Evolutionary conservation across 1,140 invertebrate species (phyloP), one percentile per base, ranked within the genome.

Genomic region (Myzus persicae): DNA sequence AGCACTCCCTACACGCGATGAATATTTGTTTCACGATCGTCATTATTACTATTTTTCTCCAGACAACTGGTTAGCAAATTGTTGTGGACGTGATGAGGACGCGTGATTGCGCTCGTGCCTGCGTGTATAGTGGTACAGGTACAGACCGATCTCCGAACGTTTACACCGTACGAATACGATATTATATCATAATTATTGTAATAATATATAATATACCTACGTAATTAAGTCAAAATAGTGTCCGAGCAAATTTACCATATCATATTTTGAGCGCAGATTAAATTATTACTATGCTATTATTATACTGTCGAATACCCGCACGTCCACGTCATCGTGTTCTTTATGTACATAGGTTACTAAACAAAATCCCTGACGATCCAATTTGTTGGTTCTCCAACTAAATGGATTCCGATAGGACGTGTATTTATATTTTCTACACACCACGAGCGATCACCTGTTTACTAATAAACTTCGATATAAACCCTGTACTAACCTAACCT

Each of bases 21-120:
- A 44, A 87, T 46, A 87, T 87, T 42, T 87, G 14, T 87, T 44
- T 31, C 24, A 31, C 36, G 82, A 42, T 42, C 3, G 2, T 84
- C 38, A 31, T 44, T n/a, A 44, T 46, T 87, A n/a, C 31, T 40
- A 42, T 84, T 44, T 48, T 48, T 48, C 42, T 24, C 38, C 24
- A 24, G 85, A 88, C n/a, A 88, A 88, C 85, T n/a, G 85, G 85
- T 88, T 88, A 48, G 44, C 38, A 88, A 48, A 88, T 88, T 48
- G n/a, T 48, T 88, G n/a, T 48, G 44, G 44, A 88, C 85, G n/a
- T 48, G 59, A 76, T n/a, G n/a, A 76, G n/a, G 59, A 76, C n/a
- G 14, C n/a, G 59, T 76, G 44, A 87, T 87, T 87, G 18, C 42
- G 26, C 84, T 42, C 26, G 84, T 44, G 9, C 42, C 14, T n/a